Percentiles rank a stretch among this genome's conserved stretches.
phyloP scores from a whole-genome alignment of 2,113 vertebrate genomes.

The Percina caprodes region DNA sequence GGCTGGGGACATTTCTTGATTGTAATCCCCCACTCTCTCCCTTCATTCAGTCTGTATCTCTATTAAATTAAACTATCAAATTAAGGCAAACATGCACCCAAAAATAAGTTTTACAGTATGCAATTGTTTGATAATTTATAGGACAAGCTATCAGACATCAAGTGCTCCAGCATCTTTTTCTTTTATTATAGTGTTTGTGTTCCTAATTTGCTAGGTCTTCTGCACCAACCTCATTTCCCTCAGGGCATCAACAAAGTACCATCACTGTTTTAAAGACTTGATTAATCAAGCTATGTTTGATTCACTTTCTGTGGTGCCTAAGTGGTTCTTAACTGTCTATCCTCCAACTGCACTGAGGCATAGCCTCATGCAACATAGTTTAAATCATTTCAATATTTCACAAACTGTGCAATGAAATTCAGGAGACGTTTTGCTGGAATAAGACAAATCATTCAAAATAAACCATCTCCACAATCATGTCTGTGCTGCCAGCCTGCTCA shows the following conservation, averaged over 20 bases:
- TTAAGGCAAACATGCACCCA: not conserved
- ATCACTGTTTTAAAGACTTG: conserved; percentile 58
- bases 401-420: conserved; percentile 28
- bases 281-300: conserved; percentile 54
- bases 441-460: conserved; percentile 35
- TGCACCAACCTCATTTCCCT: conserved; percentile 49
- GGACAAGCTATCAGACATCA: conserved; percentile 7
- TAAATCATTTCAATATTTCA: conserved; percentile 21
- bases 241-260: conserved; percentile 45
- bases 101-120: not conserved
- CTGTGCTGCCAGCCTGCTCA: conserved; percentile 29
- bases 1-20: not conserved
- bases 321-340: not conserved
- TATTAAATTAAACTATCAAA: not conserved
- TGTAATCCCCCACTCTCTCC: not conserved
- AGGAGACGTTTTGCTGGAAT: not conserved
- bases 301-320: conserved; percentile 27
- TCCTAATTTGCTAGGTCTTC: conserved; percentile 17
- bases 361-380: conserved; percentile 5
- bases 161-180: conserved; percentile 8
- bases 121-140: not conserved
- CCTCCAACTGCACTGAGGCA: not conserved
- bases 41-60: conserved; percentile 3
- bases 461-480: not conserved
- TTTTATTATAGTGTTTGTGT: conserved; percentile 24